Percentiles rank a stretch among this genome's conserved stretches.
Conservation (phyloP, 2,888 invertebrate species). For the Drosophila stalkeri region DNA sequence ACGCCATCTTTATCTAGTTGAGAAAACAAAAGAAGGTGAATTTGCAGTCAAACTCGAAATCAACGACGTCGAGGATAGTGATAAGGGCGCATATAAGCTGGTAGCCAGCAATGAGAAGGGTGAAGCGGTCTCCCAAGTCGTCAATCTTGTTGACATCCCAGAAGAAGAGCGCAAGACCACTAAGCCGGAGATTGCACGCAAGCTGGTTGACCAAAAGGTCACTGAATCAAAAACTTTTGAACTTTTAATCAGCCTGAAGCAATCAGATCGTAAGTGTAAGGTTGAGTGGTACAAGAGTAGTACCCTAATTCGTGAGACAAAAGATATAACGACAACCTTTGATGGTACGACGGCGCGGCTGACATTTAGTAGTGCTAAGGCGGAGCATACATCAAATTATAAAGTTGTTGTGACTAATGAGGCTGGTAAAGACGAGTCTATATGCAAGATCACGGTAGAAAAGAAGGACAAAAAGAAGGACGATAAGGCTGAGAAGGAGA, state of each 20-base stretch:
- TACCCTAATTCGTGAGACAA: conserved; percentile 91
- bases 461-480: conserved; percentile 86
- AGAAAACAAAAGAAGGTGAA: conserved; percentile 89
- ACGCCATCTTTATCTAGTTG: conserved; percentile 82
- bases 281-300: conserved; percentile 95
- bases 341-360: conserved; percentile 93
- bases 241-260: conserved; percentile 90
- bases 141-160: conserved; percentile 94
- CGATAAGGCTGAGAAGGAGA: conserved; percentile 85
- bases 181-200: conserved; percentile 92
- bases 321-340: conserved; percentile 91
- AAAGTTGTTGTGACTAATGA: conserved; percentile 95
- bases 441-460: conserved; percentile 93
- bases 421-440: conserved; percentile 94
- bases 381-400: conserved; percentile 93
- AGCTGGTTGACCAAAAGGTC: conserved; percentile 90
- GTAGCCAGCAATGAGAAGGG: conserved; percentile 97
- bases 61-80: conserved; percentile 91
- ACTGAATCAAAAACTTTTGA: conserved; percentile 92
- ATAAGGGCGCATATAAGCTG: conserved; percentile 95
- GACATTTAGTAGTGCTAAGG: conserved; percentile 90
- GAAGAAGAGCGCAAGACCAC: conserved; percentile 91
- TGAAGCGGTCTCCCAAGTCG: conserved; percentile 94
- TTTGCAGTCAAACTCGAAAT: conserved; percentile 96
- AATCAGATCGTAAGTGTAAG: conserved; percentile 91